Evolutionary conservation across 2,797 vertebrate genomes (phyloP).

Genomic region (Schizothorax lantsangensis): DNA sequence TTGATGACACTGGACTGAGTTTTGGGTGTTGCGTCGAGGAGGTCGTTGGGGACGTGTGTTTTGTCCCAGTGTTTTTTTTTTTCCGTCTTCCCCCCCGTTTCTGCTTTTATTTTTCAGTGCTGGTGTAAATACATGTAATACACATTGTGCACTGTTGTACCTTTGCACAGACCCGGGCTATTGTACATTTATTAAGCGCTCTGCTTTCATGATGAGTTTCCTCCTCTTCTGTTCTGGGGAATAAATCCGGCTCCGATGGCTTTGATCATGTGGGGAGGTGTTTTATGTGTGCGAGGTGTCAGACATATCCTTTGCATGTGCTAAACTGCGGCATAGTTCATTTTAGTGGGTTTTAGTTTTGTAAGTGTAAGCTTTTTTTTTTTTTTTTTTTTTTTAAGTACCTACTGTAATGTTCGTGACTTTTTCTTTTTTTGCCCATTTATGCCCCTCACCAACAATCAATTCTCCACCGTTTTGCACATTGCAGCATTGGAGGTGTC

Average conservation of each 20-base stretch:
- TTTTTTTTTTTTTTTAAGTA: constrained; percentile 79
- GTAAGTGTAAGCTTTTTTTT: constrained; percentile 87
- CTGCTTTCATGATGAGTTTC: constrained; percentile 74
- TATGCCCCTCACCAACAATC: not conserved
- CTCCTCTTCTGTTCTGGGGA: constrained; percentile 81
- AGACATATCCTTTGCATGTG: constrained; percentile 93
- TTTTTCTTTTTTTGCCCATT: constrained; percentile 74
- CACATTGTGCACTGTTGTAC: constrained; percentile 82
- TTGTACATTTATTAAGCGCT: not conserved
- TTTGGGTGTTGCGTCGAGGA: constrained; percentile 77
- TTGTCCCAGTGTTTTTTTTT: constrained; percentile 85
- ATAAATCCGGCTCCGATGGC: constrained; percentile 73
- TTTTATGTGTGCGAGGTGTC: constrained; percentile 87
- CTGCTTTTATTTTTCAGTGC: constrained; percentile 82
- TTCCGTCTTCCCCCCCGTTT: constrained; percentile 85
- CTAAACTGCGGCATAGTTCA: constrained; percentile 93
- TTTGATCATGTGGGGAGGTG: constrained; percentile 73
- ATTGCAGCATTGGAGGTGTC: constrained; percentile 62
- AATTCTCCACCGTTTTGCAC: constrained; percentile 94
- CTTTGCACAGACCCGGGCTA: constrained; percentile 28
- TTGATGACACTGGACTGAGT: constrained; percentile 95
- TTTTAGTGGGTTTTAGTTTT: constrained; percentile 92
- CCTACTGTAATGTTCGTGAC: constrained; percentile 89
- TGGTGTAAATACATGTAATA: constrained; percentile 82
- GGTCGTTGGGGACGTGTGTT: constrained; percentile 87